Evolutionary conservation across 1,140 invertebrate species (phyloP), one percentile per base, ranked within the genome.

Genomic region (Drosophila ficusphila): DNA sequence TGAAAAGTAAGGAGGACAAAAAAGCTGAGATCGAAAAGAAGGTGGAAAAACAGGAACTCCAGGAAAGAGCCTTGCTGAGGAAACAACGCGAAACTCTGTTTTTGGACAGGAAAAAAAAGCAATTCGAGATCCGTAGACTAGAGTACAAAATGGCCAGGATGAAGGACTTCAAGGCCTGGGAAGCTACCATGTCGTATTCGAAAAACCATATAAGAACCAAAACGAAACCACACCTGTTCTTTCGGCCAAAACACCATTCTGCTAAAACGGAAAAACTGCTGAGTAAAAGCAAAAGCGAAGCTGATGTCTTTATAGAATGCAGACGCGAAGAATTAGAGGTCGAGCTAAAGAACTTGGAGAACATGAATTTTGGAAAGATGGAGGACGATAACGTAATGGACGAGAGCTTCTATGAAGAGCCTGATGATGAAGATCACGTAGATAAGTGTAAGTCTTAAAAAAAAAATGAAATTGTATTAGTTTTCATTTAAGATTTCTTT

Each of bases 91-190:
- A 97, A 90, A 95, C 97, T 67, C 91, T 99, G 34, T 98, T 98
- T 91, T 93, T 95, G 9, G 95, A 97, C 49, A 93, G 97, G 38
- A 97, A 97, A 90, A 94, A 95, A 58, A 97, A 98, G 90, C 96
- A 98, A 90, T 94, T 95, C 1, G 96, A 98, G 91, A 97, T 99
- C 39, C 95, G 95, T 81, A 94, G 95, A 38, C 92, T 99, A n/a
- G 97, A 99, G 92, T 94, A 95, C 39, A 99, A 99, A 92, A 96
- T 99, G 93, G 94, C 94, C 9, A 93, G 97, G 21, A 95, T 97
- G 60, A 94, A 96, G 78, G 96, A 98, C 91, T 97, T 97, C 91
- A 95, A 98, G 75, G 94, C 94, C 53, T 99, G 97, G 96, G 97
- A 98, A 89, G 93, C 93, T 8, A 94, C 95, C 38, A 96, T 97